Conservation (phyloP, 2,888 invertebrate species). For the Dryomyza anilis region DNA sequence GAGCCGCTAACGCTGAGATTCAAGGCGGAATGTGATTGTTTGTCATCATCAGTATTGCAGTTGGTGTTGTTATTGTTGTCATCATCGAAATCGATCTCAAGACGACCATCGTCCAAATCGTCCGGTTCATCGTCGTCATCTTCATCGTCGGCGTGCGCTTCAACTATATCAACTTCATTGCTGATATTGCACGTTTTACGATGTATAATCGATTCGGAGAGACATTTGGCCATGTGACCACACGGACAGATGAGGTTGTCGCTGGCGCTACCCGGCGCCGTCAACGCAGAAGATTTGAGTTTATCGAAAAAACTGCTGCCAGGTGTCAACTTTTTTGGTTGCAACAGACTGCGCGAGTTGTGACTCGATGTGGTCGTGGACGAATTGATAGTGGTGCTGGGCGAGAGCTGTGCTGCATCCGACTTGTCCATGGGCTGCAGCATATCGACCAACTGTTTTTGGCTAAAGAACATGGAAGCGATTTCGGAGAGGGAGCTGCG, state of each 20-base stretch:
- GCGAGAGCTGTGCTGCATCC: constrained; percentile 49
- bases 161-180: too few relatives aligned
- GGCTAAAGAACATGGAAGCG: constrained; percentile 61
- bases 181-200: constrained; percentile 67
- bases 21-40: constrained; percentile 58
- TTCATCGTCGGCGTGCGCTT: too few relatives aligned
- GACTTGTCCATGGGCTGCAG: constrained; percentile 46
- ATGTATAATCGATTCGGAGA: constrained; percentile 81
- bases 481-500: constrained; percentile 64
- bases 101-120: constrained; percentile 48
- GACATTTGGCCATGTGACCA: constrained; percentile 78
- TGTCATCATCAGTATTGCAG: too few relatives aligned
- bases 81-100: constrained; percentile 53
- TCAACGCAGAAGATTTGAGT: constrained; percentile 73
- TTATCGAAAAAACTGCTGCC: constrained; percentile 83
- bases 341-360: constrained; percentile 45
- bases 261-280: constrained; percentile 68
- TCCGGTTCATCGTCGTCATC: constrained; percentile 47
- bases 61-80: too few relatives aligned
- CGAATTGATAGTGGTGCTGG: constrained; percentile 47
- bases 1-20: constrained; percentile 66
- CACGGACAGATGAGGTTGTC: constrained; percentile 73
- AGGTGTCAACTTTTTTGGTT: constrained; percentile 55
- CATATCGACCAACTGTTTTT: constrained; percentile 47
- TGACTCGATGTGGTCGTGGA: constrained; percentile 46